Evolutionary conservation across 2,797 vertebrate genomes (phyloP).

Genomic region (Geotrypetes seraphini): DNA sequence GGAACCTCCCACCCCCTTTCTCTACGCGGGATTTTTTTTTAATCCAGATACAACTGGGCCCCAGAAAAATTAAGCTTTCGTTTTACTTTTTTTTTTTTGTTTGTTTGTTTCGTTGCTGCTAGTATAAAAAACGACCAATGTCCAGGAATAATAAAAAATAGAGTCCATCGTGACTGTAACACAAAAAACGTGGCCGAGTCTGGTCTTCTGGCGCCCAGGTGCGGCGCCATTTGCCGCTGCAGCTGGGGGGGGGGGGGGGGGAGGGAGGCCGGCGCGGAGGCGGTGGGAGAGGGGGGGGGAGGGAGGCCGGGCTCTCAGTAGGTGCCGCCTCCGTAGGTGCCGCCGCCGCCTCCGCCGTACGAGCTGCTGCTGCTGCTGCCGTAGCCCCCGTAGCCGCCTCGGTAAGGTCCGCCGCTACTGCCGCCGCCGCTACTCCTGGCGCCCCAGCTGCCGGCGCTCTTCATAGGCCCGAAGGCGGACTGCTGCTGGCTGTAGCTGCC

Average conservation of each 20-base stretch:
- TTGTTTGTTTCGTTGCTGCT: conserved; percentile 42
- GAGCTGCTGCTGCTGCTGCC: conserved; percentile 74
- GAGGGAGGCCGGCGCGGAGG: conserved; percentile 33
- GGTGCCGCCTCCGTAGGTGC: conserved; percentile 51
- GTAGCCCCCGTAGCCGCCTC: conserved; percentile 77
- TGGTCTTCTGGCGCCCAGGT: conserved; percentile 41
- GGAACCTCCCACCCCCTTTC: conserved; percentile 37
- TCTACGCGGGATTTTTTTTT: conserved; percentile 44
- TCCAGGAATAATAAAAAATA: conserved; percentile 74
- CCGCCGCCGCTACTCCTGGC: conserved; percentile 75
- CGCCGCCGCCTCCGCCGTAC: conserved; percentile 78
- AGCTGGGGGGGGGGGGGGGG: conserved; percentile 16
- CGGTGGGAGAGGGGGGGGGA: conserved; percentile 34
- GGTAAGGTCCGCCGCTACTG: conserved; percentile 83
- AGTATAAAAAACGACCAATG: conserved; percentile 68
- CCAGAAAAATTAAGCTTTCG: no score
- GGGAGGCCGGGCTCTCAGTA: no score
- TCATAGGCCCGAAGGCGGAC: conserved; percentile 89
- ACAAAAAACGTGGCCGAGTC: conserved; percentile 63
- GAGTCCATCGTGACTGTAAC: conserved; percentile 70
- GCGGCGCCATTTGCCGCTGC: conserved; percentile 3
- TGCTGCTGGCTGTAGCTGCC: conserved; percentile 88
- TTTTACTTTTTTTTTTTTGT: no score
- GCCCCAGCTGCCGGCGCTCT: conserved; percentile 60
- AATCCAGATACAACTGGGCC: conserved; percentile 59